Evolutionary conservation across 1,140 invertebrate genomes (phyloP).

Genomic region (Drosophila tristis): DNA sequence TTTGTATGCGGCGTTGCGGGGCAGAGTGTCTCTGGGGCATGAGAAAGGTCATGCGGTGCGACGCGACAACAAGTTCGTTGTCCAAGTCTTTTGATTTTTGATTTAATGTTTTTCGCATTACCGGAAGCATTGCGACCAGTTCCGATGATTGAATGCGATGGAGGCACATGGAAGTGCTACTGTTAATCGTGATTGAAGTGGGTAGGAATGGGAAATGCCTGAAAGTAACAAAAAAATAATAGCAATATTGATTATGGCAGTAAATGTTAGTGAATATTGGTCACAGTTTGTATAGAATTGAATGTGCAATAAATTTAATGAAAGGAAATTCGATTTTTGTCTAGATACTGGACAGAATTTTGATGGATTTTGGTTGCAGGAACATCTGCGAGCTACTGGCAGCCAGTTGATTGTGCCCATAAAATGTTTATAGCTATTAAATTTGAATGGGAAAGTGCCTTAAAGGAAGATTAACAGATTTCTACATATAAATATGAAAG

Average conservation of each 20-base stretch:
- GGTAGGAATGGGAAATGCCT: background rate
- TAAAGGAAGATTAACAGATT: no score
- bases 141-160: slow-evolving; percentile 39
- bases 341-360: no score
- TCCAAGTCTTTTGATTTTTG: slow-evolving; percentile 71
- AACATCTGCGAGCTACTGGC: no score
- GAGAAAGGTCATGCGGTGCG: slow-evolving; percentile 53
- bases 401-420: no score
- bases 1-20: slow-evolving; percentile 26
- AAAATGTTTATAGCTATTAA: no score
- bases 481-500: no score
- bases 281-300: no score
- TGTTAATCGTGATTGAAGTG: slow-evolving; percentile 20
- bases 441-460: no score
- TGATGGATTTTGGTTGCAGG: background rate
- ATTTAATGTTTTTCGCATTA: slow-evolving; percentile 31
- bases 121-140: slow-evolving; percentile 56
- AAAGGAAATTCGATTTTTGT: no score
- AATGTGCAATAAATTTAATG: background rate
- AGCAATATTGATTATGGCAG: no score
- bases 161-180: slow-evolving; percentile 41
- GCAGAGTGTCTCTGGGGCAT: slow-evolving; percentile 8
- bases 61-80: slow-evolving; percentile 62
- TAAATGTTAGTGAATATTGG: no score
- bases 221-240: no score